Base-by-base conservation (phyloP, 2,888 invertebrate species). In the Hermaeophaga mercurialis region DNA sequence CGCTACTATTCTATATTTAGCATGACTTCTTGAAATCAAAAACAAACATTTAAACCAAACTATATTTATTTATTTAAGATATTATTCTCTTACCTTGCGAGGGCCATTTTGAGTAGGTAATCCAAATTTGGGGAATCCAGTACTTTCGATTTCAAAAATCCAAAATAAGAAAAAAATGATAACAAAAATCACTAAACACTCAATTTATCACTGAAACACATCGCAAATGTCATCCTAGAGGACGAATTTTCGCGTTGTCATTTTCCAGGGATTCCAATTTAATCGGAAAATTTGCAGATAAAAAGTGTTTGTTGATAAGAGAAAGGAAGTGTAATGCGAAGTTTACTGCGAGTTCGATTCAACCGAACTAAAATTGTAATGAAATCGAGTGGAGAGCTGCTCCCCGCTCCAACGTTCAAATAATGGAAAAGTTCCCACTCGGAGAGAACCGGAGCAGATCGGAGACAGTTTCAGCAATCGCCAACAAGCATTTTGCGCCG, bases 81-180 rank as follows among this genome's bases (percentile, higher is more conserved):
- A n/a, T n/a, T 3, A 31, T 33, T 6, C 5, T 8, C 61, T 64
- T 62, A 69, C 69, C 69, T 67, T 18, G 69, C 69, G 59, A 69
- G 52, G 50, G 69, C 69, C 69, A 69, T 69, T 59, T 67, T 62
- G 48, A 64, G 63, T 57, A 61, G 50, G 43, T 67, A 66, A 66
- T 67, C 67, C 66, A 62, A 63, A 63, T 62, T 54, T 54, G 58
- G 53, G 45, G 53, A 44, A 47, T 56, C 41, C 43, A 44, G 47
- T 38, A 58, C 45, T 31, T 31, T 18, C 39, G 28, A 17, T 36
- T 54, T 41, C 39, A 39, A 46, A 33, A 38, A 33, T 34, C 34
- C 34, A 4, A 11, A 22, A 17, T 22, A 53, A 26, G 22, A 53
- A 46, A 48, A 41, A 43, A 53, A 31, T n/a, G n/a, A n/a, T n/a